These are phyloP conservation scores for Lipotes vexillifer DNA, from an alignment of 2,113 vertebrate species.

Conservation along the genomic window DNA sequence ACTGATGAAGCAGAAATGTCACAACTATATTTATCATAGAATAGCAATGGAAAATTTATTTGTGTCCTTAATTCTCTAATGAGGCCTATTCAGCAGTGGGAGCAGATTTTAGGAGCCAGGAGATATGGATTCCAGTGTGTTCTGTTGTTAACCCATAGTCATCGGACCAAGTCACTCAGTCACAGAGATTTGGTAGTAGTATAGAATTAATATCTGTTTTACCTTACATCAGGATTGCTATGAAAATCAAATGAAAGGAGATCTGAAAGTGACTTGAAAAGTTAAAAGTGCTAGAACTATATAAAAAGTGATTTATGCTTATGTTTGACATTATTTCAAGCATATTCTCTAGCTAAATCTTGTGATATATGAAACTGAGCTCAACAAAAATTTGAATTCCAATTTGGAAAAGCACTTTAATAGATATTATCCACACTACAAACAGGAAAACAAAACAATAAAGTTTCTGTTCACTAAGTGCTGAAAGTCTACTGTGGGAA, in stretches of 20 bases:
- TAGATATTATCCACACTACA: not conserved
- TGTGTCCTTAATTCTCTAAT: not conserved
- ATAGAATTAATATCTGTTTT: not conserved
- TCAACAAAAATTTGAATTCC: conserved; percentile 23
- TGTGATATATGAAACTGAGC: not conserved
- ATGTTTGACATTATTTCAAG: conserved; percentile 15
- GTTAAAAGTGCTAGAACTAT: not conserved
- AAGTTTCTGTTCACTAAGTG: not conserved
- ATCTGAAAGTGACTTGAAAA: conserved; percentile 20
- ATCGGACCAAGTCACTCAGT: not conserved
- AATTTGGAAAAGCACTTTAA: not conserved
- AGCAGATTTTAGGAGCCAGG: not conserved
- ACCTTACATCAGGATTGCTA: not conserved
- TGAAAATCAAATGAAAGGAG: conserved; percentile 29
- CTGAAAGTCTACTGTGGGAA: not conserved
- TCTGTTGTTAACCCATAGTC: not conserved
- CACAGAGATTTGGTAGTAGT: not conserved
- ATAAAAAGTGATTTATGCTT: not conserved
- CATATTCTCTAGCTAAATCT: conserved; percentile 11
- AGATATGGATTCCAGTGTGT: not conserved
- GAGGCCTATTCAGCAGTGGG: not conserved
- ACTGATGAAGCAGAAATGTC: not conserved
- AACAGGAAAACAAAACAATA: not conserved
- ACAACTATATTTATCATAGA: not conserved
- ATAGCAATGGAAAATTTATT: not conserved